Percentiles rank a stretch among this genome's conserved stretches.
phyloP scores from a whole-genome alignment of 2,113 vertebrate species.

The Campylomormyrus numenius region DNA sequence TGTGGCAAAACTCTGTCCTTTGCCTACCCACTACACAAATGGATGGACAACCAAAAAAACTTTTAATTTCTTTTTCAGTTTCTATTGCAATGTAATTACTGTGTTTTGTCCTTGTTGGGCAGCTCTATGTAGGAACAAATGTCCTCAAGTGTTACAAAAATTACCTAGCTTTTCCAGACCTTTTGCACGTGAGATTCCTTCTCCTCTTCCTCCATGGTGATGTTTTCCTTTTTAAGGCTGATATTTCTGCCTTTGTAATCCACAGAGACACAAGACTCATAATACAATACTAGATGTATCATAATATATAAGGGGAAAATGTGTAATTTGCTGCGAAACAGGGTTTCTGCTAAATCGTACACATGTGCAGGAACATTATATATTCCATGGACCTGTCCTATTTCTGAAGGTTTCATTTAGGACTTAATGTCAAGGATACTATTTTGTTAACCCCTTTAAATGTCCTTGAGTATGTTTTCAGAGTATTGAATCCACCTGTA shows the following conservation, averaged over 20 bases:
- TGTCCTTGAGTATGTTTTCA: neutral
- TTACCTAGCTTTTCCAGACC: neutral
- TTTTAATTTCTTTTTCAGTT: neutral
- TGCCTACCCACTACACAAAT: neutral
- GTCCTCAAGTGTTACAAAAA: neutral
- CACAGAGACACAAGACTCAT: neutral
- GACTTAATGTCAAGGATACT: neutral
- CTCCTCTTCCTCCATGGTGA: neutral
- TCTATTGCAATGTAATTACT: neutral
- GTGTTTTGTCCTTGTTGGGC: neutral
- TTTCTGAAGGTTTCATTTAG: constrained; percentile 1
- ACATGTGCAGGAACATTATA: neutral
- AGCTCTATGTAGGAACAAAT: neutral
- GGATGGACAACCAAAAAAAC: neutral
- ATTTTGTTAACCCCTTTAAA: neutral
- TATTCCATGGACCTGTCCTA: neutral
- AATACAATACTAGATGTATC: neutral
- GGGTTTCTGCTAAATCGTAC: neutral
- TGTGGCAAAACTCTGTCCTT: neutral
- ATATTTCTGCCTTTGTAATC: neutral
- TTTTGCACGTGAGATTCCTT: neutral
- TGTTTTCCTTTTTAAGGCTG: neutral
- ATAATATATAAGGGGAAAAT: neutral
- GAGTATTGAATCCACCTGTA: neutral
- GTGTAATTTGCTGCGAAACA: neutral